Evolutionary conservation across 2,797 vertebrate genomes (phyloP), one percentile per base, ranked within the genome.

Genomic region (Phrynocephalus forsythii): DNA sequence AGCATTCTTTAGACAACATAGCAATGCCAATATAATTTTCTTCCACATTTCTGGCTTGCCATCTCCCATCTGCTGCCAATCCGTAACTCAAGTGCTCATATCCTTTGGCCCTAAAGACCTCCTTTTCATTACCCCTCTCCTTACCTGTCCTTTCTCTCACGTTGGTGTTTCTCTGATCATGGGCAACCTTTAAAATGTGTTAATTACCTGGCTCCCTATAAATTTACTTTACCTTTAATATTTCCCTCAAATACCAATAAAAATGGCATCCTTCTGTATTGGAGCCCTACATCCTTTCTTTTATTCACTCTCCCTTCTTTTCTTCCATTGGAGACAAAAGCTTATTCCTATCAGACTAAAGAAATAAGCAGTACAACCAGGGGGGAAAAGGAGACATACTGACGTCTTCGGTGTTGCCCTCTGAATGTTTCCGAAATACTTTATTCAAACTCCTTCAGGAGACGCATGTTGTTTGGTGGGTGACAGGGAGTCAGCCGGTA

Each of bases 211-310:
- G 38, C 38, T 44, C 95, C 82, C 95, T 91, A 95, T 83, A 92
- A 96, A 97, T 97, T 93, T 96, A 91, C 95, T 96, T 97, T 97
- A 96, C 94, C 95, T 97, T 98, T 97, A 98, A 97, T 97, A 97
- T 97, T 98, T 97, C 96, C 96, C 94, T 96, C 95, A 97, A 97
- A 97, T 97, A 95, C 95, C 96, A 96, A 94, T 95, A 95, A 94
- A 95, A 96, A 95, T 91, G 90, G 92, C 92, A 90, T 94, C 95
- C 20, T 48, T 96, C 94, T n/a, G 94, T 94, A 75, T 52, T 77
- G 94, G 97, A 98, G 30, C 76, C 90, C 87, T 94, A 89, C 91
- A 92, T 88, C 44, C n/a, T 68, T 16, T 28, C 33, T 50, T 50
- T 33, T n/a, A 24, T 24, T 52, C 88, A 86, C 92, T 93, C 93